Conservation (phyloP, 2,113 vertebrate species). For the Calidris pygmaea region DNA sequence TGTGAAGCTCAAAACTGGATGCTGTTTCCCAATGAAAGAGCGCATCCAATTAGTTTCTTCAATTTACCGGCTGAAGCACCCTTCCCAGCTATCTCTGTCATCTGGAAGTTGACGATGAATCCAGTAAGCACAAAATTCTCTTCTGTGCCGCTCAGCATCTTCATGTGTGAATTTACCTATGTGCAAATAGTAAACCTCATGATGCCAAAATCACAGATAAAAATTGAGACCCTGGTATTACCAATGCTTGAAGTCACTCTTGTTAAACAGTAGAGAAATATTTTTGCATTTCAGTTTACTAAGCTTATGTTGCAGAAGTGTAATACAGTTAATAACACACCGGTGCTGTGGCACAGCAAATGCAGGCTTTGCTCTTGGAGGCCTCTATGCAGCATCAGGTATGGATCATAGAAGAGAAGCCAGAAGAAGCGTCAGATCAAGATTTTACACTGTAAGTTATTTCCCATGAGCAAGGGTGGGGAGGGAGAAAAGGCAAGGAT, state of each 20-base stretch:
- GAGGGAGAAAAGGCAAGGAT: background rate
- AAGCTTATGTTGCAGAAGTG: background rate
- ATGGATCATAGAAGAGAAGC: background rate
- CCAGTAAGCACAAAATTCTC: background rate
- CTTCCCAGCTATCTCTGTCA: background rate
- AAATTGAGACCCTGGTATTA: background rate
- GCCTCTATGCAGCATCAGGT: background rate
- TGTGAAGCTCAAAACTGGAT: background rate
- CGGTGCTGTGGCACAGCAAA: background rate
- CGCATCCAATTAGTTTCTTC: background rate
- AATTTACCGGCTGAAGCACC: background rate
- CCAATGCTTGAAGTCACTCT: background rate
- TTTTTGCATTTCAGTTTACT: background rate
- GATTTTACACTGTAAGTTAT: background rate
- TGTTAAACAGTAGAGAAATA: background rate
- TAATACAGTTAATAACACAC: background rate
- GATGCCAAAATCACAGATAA: background rate
- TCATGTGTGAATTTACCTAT: rapidly evolving
- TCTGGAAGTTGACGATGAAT: background rate
- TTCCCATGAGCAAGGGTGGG: background rate
- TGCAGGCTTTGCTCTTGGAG: background rate
- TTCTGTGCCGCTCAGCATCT: background rate
- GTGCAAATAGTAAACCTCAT: background rate
- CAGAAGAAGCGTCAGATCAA: background rate
- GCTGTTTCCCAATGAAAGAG: background rate